Evolutionary conservation across 2,113 vertebrate genomes (phyloP), one percentile per base, ranked within the genome.

Genomic region (Rattus rattus): DNA sequence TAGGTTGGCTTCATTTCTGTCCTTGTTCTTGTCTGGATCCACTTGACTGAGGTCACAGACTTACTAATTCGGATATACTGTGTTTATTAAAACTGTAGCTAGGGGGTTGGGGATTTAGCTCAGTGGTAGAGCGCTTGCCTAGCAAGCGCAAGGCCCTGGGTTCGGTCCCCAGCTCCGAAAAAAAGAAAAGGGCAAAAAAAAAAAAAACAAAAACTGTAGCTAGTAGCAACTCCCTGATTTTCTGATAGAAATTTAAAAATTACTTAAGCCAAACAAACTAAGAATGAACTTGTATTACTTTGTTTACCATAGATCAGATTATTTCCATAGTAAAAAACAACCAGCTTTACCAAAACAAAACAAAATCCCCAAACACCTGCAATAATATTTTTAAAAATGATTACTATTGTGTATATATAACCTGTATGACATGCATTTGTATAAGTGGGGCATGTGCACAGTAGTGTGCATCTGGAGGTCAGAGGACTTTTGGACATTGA

Each of bases 181-280:
- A n/a, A n/a, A n/a, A n/a, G n/a, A n/a, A n/a, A n/a, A n/a, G n/a
- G n/a, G n/a, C n/a, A n/a, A n/a, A n/a, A n/a, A n/a, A n/a, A n/a
- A n/a, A n/a, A n/a, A n/a, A n/a, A n/a, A n/a, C n/a, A n/a, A 43
- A 43, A 43, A 43, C 43, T 43, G 43, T 85, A 54, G 52, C 49
- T 94, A 73, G 19, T 20, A 72, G 12, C 9, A 80, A 11, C 61
- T 20, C 43, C 33, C 61, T 92, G 43, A 47, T 91, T 91, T 92
- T n/a, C 22, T 96, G 84, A 56, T 90, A 92, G 20, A 17, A 80
- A 91, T 75, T 93, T 91, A n/a, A 91, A 94, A 89, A 83, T 95
- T 47, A 88, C 87, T 92, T 39, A 73, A 88, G 72, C 19, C 28
- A 96, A 91, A 72, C 7, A 92, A 79, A 87, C 33, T 88, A 69